These are phyloP conservation scores for Semicossyphus pulcher DNA, from an alignment of 2,113 vertebrate genomes.

Conservation along the genomic window DNA sequence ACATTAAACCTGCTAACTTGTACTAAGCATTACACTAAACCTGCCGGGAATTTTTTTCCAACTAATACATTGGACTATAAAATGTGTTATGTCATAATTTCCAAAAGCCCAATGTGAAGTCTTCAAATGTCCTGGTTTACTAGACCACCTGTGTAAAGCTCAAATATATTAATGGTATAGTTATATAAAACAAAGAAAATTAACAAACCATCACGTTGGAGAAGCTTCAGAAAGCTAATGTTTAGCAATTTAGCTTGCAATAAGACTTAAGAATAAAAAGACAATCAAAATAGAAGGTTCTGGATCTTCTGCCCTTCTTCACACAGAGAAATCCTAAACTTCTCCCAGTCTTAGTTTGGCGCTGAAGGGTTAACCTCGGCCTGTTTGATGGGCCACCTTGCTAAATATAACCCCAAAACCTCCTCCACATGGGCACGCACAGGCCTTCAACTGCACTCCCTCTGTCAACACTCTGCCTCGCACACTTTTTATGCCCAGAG, in stretches of 20 bases:
- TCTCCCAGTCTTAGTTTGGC: not conserved
- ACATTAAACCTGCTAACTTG: too few relatives aligned
- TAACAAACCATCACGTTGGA: not conserved
- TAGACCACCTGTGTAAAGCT: too few relatives aligned
- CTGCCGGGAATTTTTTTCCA: too few relatives aligned
- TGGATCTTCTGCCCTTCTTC: not conserved
- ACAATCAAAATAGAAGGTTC: not conserved
- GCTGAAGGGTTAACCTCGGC: slow-evolving; percentile 61
- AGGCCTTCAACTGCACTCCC: slow-evolving; percentile 63
- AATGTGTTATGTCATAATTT: too few relatives aligned
- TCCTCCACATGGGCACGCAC: slow-evolving; percentile 67
- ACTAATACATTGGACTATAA: too few relatives aligned
- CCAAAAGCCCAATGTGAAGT: too few relatives aligned
- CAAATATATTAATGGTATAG: too few relatives aligned
- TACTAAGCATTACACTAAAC: too few relatives aligned
- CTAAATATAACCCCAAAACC: slow-evolving; percentile 75
- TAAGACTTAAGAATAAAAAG: not conserved
- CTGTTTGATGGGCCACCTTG: slow-evolving; percentile 59
- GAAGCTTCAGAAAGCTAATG: not conserved
- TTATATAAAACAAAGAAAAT: not conserved
- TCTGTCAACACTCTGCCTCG: slow-evolving; percentile 65
- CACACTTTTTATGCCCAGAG: slow-evolving; percentile 26
- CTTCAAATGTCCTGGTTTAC: too few relatives aligned
- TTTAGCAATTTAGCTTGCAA: too few relatives aligned
- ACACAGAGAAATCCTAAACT: not conserved